These are phyloP conservation scores for Drosophila busckii DNA, from an alignment of 1,140 invertebrate species.

Conservation along the genomic window DNA sequence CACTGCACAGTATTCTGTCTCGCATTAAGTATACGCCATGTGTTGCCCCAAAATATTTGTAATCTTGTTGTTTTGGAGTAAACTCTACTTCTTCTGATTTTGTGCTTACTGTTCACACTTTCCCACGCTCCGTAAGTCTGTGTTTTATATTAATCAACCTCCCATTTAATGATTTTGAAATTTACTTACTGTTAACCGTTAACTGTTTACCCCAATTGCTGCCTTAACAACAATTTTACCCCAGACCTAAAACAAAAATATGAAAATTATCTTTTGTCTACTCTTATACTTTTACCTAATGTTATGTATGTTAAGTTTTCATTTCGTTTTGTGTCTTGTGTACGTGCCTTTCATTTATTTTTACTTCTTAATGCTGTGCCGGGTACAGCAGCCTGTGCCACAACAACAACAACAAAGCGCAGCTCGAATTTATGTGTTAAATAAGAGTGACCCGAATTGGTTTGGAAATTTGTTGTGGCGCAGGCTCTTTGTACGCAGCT, in stretches of 20 bases:
- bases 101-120: slow-evolving; percentile 73
- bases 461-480: slow-evolving; percentile 21
- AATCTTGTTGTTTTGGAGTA: slow-evolving; percentile 40
- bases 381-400: slow-evolving; percentile 54
- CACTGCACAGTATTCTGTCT: slow-evolving; percentile 32
- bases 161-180: slow-evolving; percentile 12
- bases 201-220: slow-evolving; percentile 43
- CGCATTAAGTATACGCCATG: slow-evolving; percentile 37
- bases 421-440: too few relatives aligned
- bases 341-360: slow-evolving; percentile 66
- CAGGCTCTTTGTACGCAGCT: too few relatives aligned
- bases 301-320: slow-evolving; percentile 43
- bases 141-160: slow-evolving; percentile 18
- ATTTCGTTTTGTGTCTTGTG: slow-evolving; percentile 56
- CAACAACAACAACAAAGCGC: slow-evolving; percentile 5
- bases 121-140: slow-evolving; percentile 66
- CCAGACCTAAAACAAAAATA: too few relatives aligned
- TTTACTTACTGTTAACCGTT: slow-evolving; percentile 51
- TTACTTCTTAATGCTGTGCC: slow-evolving; percentile 63
- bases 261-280: slow-evolving; percentile 5
- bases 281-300: slow-evolving; percentile 21
- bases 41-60: slow-evolving; percentile 45
- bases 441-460: slow-evolving; percentile 6
- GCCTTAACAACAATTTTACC: slow-evolving; percentile 29
- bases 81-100: slow-evolving; percentile 73